phyloP scores from a whole-genome alignment of 2,797 vertebrate genomes.

The Smutsia gigantea region DNA sequence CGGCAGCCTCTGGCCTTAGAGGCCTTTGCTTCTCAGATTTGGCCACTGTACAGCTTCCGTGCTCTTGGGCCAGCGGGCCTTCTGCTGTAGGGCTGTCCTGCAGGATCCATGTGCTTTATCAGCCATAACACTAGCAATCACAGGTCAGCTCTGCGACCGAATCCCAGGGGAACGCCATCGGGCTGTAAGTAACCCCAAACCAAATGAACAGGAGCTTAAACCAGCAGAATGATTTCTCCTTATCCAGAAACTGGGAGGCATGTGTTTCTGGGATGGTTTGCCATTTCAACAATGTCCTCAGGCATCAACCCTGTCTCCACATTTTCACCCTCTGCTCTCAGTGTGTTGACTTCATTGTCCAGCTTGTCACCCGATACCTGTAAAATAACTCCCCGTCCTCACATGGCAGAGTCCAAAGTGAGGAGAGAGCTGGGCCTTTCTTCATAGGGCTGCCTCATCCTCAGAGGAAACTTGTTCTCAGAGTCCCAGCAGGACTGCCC shows the following conservation, averaged over 20 bases:
- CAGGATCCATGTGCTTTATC: not conserved
- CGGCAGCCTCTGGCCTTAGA: not conserved
- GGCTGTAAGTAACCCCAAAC: not conserved
- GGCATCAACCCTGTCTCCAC: not conserved
- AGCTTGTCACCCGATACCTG: not conserved
- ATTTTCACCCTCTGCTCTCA: not conserved
- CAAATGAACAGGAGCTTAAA: not conserved
- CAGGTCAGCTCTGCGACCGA: not conserved
- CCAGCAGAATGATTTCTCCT: not conserved
- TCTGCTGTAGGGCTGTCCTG: not conserved
- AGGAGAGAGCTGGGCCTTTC: not conserved
- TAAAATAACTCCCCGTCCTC: not conserved
- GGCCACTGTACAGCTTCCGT: not conserved
- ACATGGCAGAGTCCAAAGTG: accelerated
- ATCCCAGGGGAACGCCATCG: not conserved
- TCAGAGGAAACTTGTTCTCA: not conserved
- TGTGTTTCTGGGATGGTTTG: not conserved
- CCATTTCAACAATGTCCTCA: accelerated
- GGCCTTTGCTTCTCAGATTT: not conserved
- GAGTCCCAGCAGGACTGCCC: not conserved
- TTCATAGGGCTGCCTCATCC: no score
- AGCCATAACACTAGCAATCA: accelerated
- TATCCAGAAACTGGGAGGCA: not conserved
- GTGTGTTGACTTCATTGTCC: accelerated
- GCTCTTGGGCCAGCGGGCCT: not conserved